Base-by-base conservation (phyloP, 2,113 vertebrate species). In the Carassius auratus region DNA sequence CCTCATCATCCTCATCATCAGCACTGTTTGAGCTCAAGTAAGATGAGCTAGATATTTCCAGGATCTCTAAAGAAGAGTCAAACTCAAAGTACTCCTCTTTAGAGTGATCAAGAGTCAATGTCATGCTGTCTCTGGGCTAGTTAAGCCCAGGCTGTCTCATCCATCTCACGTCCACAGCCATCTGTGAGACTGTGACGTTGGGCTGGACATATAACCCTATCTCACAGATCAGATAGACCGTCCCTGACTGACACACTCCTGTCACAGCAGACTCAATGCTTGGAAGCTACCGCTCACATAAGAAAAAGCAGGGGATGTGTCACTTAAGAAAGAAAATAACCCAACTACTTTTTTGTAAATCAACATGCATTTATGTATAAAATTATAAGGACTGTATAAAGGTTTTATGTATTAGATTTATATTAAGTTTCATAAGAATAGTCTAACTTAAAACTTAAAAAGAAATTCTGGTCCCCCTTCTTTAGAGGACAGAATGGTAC, bases 1-100 rank as follows among this genome's bases (percentile, higher is more conserved):
- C 75, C 9, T 75, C 84, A 42, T 0, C 13, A 4, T 76, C 75
- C 8, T 75, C 85, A 50, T 0, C 13, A 4, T 0, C 0, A 19
- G 30, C 5, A 26, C 86, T 88, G 84, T 86, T 74, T 79, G 89
- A 83, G 92, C 93, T 36, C 38, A 86, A 73, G 48, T 61, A 86
- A 38, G 69, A 86, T 42, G 42, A 48, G 55, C n/a, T 71, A 12
- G 87, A 84, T 57, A 36, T 84, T 33, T 91, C 85, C 26, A 83
- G 68, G 3, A 81, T 52, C 21, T 90, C 91, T 12, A 79, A 81
- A 69, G 91, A 91, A 59, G 23, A 87, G 81, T 92, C 90, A 30
- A 79, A 94, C 50, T 96, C 95, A 90, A 93, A 96, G 87, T 81
- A 93, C 90, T 95, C 95, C 50, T 96, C 95, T 77, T 91, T 85